Evolutionary conservation across 2,888 invertebrate genomes (phyloP).

Genomic region (Caenorhabditis doughertyi): DNA sequence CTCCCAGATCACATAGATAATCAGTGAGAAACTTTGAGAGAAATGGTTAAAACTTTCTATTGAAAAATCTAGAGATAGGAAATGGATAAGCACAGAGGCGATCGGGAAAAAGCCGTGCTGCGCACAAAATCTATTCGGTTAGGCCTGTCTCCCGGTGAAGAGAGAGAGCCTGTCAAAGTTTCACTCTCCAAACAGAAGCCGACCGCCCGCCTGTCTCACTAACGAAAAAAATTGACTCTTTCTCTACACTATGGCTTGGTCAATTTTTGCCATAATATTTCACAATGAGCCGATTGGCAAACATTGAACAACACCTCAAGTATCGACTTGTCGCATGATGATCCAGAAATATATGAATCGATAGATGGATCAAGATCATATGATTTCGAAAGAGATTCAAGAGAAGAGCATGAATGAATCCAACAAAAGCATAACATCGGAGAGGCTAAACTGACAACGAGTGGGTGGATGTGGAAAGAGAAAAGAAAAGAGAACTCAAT

Average conservation of each 20-base stretch:
- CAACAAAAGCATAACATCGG: constrained; percentile 12
- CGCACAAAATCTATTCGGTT: constrained; percentile 51
- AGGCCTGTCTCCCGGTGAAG: constrained; percentile 15
- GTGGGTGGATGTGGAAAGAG: constrained; percentile 56
- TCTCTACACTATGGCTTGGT: constrained; percentile 43
- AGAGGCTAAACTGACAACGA: constrained; percentile 50
- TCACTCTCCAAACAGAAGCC: constrained; percentile 63
- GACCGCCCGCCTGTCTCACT: constrained; percentile 47
- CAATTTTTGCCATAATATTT: constrained; percentile 58
- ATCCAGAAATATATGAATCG: constrained; percentile 42
- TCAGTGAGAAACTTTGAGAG: constrained; percentile 10
- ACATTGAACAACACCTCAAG: constrained; percentile 39
- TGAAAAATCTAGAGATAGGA: constrained; percentile 18
- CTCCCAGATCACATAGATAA: constrained; percentile 20
- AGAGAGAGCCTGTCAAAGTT: constrained; percentile 49
- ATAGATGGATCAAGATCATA: not conserved
- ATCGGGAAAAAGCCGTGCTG: constrained; percentile 32
- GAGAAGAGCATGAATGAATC: not conserved
- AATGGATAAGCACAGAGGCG: constrained; percentile 52
- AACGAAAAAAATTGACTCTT: constrained; percentile 35
- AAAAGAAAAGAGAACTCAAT: constrained; percentile 41
- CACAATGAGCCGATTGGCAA: constrained; percentile 51
- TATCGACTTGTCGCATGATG: constrained; percentile 50
- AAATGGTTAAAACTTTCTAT: not conserved
- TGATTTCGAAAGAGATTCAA: constrained; percentile 5